A percentile compares a stretch with the other conserved stretches of the same genome.
Evolutionary conservation across 2,888 invertebrate species (phyloP).

Genomic region (Parelbella ahira): DNA sequence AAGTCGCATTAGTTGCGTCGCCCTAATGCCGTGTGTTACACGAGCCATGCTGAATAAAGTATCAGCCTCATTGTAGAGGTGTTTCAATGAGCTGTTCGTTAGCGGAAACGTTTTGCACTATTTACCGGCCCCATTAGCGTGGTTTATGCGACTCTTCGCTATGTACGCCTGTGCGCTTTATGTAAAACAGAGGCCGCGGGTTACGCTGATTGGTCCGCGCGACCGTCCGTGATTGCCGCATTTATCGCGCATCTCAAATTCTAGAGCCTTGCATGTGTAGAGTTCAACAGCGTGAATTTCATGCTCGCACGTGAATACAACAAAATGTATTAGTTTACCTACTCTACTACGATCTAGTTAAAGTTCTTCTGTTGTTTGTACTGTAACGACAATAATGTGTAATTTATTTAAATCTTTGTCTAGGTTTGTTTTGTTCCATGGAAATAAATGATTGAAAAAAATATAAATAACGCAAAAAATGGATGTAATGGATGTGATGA

Average conservation of each 20-base stretch:
- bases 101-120: slow-evolving; percentile 12
- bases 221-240: neutral
- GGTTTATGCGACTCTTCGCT: slow-evolving; percentile 11
- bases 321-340: too few species aligned
- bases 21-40: slow-evolving; percentile 10
- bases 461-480: too few species aligned
- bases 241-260: slow-evolving; percentile 15
- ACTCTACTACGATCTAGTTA: too few species aligned
- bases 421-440: too few species aligned
- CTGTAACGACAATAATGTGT: too few species aligned
- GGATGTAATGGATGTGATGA: too few species aligned
- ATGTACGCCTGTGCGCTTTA: slow-evolving; percentile 14
- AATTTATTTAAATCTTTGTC: too few species aligned
- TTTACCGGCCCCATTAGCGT: slow-evolving; percentile 18
- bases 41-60: slow-evolving; percentile 5
- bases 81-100: slow-evolving; percentile 18
- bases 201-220: slow-evolving; percentile 19
- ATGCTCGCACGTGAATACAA: too few species aligned
- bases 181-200: slow-evolving; percentile 9
- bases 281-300: too few species aligned
- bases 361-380: too few species aligned
- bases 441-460: too few species aligned
- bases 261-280: neutral
- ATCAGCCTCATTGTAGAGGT: slow-evolving; percentile 12
- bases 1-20: slow-evolving; percentile 18